phyloP scores from a whole-genome alignment of 2,797 vertebrate genomes.

The Hylomyscus alleni region DNA sequence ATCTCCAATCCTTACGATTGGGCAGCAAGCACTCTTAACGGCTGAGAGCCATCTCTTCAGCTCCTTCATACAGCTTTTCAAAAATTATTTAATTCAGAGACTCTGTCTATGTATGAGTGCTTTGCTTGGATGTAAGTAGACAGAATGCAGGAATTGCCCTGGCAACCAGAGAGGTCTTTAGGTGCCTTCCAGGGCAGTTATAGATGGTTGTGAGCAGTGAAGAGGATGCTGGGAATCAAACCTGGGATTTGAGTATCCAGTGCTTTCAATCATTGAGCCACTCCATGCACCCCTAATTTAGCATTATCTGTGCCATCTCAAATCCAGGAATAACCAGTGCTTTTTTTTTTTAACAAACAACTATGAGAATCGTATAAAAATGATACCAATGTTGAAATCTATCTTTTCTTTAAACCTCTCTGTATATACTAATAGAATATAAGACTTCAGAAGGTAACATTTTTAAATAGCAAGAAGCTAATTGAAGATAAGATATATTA shows the following conservation, averaged over 20 bases:
- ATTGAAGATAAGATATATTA: slow-evolving; percentile 44
- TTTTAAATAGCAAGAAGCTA: background rate
- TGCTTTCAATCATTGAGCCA: too few relatives aligned
- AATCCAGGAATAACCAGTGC: background rate
- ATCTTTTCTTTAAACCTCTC: slow-evolving; percentile 21
- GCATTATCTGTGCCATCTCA: background rate
- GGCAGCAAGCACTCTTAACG: accelerated
- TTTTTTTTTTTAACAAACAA: background rate
- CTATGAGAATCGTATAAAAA: background rate
- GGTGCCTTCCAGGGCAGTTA: background rate
- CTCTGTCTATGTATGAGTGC: background rate
- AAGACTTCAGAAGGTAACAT: background rate
- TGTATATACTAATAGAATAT: background rate
- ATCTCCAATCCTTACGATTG: too few relatives aligned
- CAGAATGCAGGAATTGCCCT: background rate
- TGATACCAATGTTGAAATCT: background rate
- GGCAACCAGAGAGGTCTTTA: too few relatives aligned
- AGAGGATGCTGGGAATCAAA: background rate
- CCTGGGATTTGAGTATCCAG: too few relatives aligned
- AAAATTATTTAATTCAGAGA: background rate
- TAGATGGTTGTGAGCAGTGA: background rate
- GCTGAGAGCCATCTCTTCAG: background rate
- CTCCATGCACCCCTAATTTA: background rate
- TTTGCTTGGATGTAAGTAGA: background rate
- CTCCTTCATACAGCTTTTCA: background rate